These are phyloP conservation scores for Tillus elongatus DNA, from an alignment of 2,888 invertebrate species.

Conservation along the genomic window DNA sequence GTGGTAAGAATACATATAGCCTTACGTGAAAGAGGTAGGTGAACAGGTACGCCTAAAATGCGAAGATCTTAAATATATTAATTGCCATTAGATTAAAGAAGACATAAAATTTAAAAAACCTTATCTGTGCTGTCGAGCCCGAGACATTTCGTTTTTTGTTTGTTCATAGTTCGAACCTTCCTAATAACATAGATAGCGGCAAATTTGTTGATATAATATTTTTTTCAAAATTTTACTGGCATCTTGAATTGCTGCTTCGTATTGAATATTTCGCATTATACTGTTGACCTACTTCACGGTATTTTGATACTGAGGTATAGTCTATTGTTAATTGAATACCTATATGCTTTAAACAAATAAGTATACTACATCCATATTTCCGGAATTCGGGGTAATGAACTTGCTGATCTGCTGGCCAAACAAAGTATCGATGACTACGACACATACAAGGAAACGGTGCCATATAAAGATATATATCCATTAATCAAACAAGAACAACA, in stretches of 20 bases:
- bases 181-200: not conserved
- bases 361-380: too few species aligned
- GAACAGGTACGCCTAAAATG: not conserved
- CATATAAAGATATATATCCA: too few species aligned
- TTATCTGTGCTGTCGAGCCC: not conserved
- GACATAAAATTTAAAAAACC: conserved; percentile 3
- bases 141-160: not conserved
- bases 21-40: conserved; percentile 1
- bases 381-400: too few species aligned
- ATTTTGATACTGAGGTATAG: not conserved
- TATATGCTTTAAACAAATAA: too few species aligned
- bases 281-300: conserved; percentile 1
- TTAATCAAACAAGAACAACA: too few species aligned
- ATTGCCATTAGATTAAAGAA: conserved; percentile 1
- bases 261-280: not conserved
- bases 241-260: conserved; percentile 2
- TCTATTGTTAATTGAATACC: too few species aligned
- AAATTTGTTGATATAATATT: not conserved
- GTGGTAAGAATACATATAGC: not conserved
- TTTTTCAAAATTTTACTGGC: conserved; percentile 1
- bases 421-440: too few species aligned
- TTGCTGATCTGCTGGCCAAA: too few species aligned
- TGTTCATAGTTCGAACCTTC: conserved; percentile 3
- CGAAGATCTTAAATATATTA: conserved; percentile 3
- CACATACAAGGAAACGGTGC: too few species aligned